Evolutionary conservation across 2,888 invertebrate genomes (phyloP).

Genomic region (Erynnis tages): DNA sequence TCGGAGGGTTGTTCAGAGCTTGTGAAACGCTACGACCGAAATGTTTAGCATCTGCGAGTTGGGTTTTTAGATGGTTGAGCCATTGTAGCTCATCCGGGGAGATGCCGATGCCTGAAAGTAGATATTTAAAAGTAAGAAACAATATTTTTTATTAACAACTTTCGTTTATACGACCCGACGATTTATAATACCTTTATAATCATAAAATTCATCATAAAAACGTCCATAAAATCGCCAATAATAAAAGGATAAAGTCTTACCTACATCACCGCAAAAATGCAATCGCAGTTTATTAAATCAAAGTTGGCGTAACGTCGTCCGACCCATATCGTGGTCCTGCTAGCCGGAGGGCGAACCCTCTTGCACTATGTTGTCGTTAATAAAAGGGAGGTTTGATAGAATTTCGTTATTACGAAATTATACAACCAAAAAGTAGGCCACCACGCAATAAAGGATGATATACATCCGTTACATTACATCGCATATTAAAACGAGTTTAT

Average conservation of each 20-base stretch:
- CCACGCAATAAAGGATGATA: too few species aligned
- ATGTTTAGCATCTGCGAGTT: too few species aligned
- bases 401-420: too few species aligned
- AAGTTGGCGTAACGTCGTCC: conserved; percentile 50
- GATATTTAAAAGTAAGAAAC: too few species aligned
- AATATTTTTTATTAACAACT: neutral
- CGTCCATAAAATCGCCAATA: conserved; percentile 10
- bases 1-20: conserved; percentile 1
- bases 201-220: neutral
- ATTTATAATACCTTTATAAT: neutral
- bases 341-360: conserved; percentile 34
- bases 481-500: too few species aligned
- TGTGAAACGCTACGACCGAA: neutral
- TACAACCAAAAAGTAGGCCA: too few species aligned
- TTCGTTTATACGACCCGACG: neutral
- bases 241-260: conserved; percentile 14
- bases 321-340: conserved; percentile 46
- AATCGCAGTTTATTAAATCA: conserved; percentile 42
- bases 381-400: neutral
- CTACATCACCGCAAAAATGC: conserved; percentile 29
- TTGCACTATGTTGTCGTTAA: neutral
- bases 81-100: too few species aligned
- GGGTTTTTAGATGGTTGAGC: too few species aligned
- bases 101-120: too few species aligned
- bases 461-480: too few species aligned